Evolutionary conservation across 2,888 invertebrate species (phyloP).

Genomic region (Tipula lateralis): DNA sequence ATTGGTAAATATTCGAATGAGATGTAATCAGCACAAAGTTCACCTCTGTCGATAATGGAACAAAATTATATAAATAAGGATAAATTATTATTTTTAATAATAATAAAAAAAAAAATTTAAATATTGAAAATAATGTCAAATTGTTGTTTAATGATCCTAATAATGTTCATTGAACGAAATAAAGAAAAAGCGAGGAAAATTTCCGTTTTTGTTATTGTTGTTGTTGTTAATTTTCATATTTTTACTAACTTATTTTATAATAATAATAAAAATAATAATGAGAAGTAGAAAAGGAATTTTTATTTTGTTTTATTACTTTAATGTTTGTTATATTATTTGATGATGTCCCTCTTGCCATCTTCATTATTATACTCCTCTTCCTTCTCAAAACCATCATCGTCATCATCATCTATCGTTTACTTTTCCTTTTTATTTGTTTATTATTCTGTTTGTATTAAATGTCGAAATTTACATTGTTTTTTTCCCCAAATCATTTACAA

Average conservation of each 20-base stretch:
- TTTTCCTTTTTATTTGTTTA: not conserved
- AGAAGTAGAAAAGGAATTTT: not conserved
- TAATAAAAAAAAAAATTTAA: constrained; percentile 5
- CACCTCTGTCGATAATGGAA: not conserved
- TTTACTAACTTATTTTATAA: constrained; percentile 7
- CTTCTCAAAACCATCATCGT: not conserved
- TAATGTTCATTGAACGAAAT: constrained; percentile 28
- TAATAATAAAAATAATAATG: constrained; percentile 1
- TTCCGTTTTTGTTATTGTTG: not conserved
- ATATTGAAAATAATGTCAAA: constrained; percentile 29
- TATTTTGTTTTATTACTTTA: constrained; percentile 15
- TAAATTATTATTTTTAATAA: constrained; percentile 29
- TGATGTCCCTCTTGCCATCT: not conserved
- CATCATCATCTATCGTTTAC: not conserved
- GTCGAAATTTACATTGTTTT: not conserved
- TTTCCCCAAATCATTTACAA: not conserved
- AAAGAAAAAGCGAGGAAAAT: not conserved
- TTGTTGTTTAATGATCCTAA: constrained; percentile 29
- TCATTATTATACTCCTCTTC: not conserved
- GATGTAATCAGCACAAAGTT: not conserved
- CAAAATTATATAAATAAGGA: constrained; percentile 25
- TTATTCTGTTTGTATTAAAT: not conserved
- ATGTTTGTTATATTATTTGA: constrained; percentile 4
- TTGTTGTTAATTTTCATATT: constrained; percentile 19
- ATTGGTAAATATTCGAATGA: not conserved